Base-by-base conservation (phyloP, 2,797 vertebrate species). In the Taenioides sp. region DNA sequence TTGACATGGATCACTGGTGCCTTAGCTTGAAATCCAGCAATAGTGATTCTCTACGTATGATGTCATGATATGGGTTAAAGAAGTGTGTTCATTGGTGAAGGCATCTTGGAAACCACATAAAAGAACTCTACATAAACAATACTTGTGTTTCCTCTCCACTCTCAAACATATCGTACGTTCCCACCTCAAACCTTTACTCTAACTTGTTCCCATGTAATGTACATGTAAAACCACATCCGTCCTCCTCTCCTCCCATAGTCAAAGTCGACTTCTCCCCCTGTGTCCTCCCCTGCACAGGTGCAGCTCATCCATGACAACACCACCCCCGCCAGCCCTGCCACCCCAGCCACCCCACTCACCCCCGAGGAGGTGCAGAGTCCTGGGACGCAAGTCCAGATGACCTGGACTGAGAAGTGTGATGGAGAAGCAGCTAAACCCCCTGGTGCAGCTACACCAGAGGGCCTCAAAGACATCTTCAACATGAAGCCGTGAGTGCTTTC, bases 381-480 rank as follows among this genome's bases (percentile, higher is more conserved):
- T 3, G 95, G 97, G 0, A 95, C 96, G 73, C 96, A 97, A 83
- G 94, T 98, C 86, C 98, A 99, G 86, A 97, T 98, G 93, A 98
- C 97, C 82, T 99, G 98, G 98, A 98, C 96, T 25, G 98, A 99
- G 80, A 99, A 98, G 88, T 94, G 94, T 0, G 95, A 94, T 0
- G 95, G 95, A 0, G 96, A 98, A 86, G 95, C 96, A 69, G 94
- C 93, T 82, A 97, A 98, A 87, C 95, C 95, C 65, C 93, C 94
- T 17, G 95, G 95, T 61, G 95, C 95, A 0, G 91, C 95, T 87
- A 97, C 96, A 77, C 94, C 96, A 0, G 96, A 96, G 80, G 95
- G 94, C 91, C 96, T 99, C 92, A 98, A 97, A 89, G 97, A 99
- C 87, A 95, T 99, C 90, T 99, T 99, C 95, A 99, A 93, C 93